These are phyloP conservation scores for Neosilurus hyrtlii DNA, from an alignment of 2,797 vertebrate species.

Conservation along the genomic window DNA sequence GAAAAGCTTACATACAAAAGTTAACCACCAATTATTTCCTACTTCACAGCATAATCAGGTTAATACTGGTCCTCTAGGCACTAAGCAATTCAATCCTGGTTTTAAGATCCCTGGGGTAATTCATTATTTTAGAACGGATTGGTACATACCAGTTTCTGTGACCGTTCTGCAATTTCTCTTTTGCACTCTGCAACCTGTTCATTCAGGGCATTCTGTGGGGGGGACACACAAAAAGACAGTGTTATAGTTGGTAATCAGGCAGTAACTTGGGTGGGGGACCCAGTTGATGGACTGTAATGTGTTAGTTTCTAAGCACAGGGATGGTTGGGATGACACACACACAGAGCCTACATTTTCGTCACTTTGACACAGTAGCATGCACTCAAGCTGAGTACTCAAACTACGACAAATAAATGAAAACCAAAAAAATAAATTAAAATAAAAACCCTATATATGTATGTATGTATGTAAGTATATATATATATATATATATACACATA, in stretches of 20 bases:
- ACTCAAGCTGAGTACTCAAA: too few relatives aligned
- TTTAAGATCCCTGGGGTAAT: not conserved
- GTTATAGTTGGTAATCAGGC: not conserved
- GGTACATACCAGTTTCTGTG: slow-evolving; percentile 71
- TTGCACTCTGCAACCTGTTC: slow-evolving; percentile 69
- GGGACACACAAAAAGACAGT: not conserved
- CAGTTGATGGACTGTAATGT: too few relatives aligned
- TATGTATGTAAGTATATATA: too few relatives aligned
- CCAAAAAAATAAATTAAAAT: too few relatives aligned
- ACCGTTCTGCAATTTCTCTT: slow-evolving; percentile 67
- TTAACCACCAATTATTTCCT: not conserved
- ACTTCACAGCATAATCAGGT: not conserved
- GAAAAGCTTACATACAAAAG: not conserved
- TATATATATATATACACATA: too few relatives aligned
- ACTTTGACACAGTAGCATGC: too few relatives aligned
- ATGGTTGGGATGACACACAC: too few relatives aligned
- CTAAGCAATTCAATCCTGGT: not conserved
- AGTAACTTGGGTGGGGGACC: not conserved
- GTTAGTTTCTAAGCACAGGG: too few relatives aligned
- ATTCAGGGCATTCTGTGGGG: slow-evolving; percentile 63
- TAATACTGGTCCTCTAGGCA: not conserved
- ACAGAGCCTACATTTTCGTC: too few relatives aligned
- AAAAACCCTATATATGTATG: too few relatives aligned
- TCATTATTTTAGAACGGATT: not conserved
- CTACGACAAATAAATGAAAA: too few relatives aligned